phyloP scores from a whole-genome alignment of 2,113 vertebrate genomes.

The Otolemur garnettii region DNA sequence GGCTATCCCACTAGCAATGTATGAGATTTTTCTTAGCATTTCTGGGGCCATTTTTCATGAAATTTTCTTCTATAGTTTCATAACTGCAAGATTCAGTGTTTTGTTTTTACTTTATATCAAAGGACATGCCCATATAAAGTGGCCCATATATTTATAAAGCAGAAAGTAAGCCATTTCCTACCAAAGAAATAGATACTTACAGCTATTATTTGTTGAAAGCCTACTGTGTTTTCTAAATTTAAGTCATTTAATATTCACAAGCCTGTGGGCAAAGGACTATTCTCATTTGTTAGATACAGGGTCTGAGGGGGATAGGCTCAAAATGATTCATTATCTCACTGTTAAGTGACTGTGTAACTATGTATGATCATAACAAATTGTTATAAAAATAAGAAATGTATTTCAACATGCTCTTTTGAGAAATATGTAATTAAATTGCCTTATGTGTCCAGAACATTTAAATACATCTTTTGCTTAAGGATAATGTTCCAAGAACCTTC shows the following conservation, averaged over 20 bases:
- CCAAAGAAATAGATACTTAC: neutral
- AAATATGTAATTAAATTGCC: neutral
- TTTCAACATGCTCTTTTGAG: neutral
- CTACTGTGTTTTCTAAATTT: neutral
- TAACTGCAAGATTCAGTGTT: neutral
- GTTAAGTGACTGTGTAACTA: neutral
- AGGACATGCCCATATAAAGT: neutral
- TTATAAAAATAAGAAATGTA: neutral
- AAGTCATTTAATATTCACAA: neutral
- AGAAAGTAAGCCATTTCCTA: neutral
- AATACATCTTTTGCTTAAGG: neutral
- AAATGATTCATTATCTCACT: neutral
- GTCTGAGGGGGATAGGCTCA: no score
- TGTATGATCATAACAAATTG: neutral
- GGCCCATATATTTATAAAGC: neutral
- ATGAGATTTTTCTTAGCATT: neutral
- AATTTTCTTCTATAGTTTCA: neutral
- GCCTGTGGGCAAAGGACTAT: neutral
- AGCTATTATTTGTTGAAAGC: neutral
- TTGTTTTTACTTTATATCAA: constrained; percentile 4
- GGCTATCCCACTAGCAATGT: neutral
- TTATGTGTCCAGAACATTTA: neutral
- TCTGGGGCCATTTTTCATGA: neutral
- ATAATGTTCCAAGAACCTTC: neutral
- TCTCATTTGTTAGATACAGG: neutral